A percentile compares a stretch with the other conserved stretches of the same genome.
These are phyloP conservation scores for Huso huso DNA, from an alignment of 2,797 vertebrate species.

Conservation along the genomic window DNA sequence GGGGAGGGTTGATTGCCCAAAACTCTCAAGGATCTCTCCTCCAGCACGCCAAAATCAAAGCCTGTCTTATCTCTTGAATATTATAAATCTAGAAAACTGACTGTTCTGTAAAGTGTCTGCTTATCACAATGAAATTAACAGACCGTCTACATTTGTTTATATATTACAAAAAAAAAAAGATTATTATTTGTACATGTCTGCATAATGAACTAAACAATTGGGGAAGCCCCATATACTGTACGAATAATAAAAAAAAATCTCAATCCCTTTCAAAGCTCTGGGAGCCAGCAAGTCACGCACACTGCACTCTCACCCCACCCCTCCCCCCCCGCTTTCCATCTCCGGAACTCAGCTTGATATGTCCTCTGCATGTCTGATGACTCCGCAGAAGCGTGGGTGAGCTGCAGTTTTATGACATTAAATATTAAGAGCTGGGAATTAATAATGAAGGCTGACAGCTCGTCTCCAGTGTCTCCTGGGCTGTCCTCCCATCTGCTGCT, in stretches of 20 bases:
- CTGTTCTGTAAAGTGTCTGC: too few species aligned
- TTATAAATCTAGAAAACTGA: too few species aligned
- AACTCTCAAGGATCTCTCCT: constrained; percentile 15
- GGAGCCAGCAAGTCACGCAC: background rate
- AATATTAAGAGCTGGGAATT: constrained; percentile 72
- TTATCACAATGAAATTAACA: too few species aligned
- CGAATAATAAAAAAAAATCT: background rate
- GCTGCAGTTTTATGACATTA: constrained; percentile 72
- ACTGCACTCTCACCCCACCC: constrained; percentile 1
- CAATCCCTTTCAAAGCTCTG: background rate
- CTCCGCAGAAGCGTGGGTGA: constrained; percentile 45
- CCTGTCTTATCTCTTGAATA: too few species aligned
- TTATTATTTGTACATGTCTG: too few species aligned
- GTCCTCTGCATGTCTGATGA: constrained; percentile 53
- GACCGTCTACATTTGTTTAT: background rate
- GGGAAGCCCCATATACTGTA: background rate
- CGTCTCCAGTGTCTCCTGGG: constrained; percentile 50
- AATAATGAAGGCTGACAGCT: constrained; percentile 74
- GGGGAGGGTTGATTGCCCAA: constrained; percentile 26
- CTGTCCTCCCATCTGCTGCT: constrained; percentile 39
- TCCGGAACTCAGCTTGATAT: constrained; percentile 43
- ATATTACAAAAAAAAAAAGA: background rate
- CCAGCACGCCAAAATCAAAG: background rate
- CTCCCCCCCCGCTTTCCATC: constrained; percentile 22
- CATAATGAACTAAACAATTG: background rate